Evolutionary conservation across 2,797 vertebrate species (phyloP), one percentile per base, ranked within the genome.

Genomic region (Nannoperca obscura): DNA sequence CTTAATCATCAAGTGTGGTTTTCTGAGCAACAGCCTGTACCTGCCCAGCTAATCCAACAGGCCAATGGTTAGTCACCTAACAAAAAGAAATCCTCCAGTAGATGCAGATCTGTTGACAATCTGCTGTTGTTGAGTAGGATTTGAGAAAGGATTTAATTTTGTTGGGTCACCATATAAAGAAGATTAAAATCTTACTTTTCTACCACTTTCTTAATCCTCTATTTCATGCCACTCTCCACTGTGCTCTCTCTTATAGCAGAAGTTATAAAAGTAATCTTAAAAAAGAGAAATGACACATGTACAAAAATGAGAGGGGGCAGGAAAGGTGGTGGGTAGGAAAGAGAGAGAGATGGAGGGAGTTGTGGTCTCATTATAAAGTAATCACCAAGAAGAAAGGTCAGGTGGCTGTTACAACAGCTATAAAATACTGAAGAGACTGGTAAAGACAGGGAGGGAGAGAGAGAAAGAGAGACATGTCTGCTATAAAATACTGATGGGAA

Each of bases 351-450:
- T 69, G 72, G 73, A 81, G 69, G 82, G 83, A 92, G 76, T 83
- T 85, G 88, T 89, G 85, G 74, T 88, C 89, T 93, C 85, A 91
- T 92, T 92, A 92, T 86, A 90, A 89, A 88, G 91, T 91, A 92
- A 92, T 93, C 89, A 87, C 87, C 81, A 55, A 80, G 86, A 87
- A 81, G 86, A 93, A 94, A 93, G 91, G 92, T 93, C 91, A 93
- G 89, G 49, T 84, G 84, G 89, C 88, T 86, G 85, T 90, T 92
- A 89, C 89, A 89, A 89, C 83, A 88, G 84, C 89, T 84, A 91
- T 92, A 90, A 92, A 92, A 83, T 78, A 87, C 86, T 71, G 71
- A 68, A 46, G 80, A 72, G 75, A 74, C 22, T 0, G 60, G 54
- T 66, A 78, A 38, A 76, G 80, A 81, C 60, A 63, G 62, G 42